A percentile compares a stretch with the other conserved stretches of the same genome.
These are phyloP conservation scores for Hetaerina titia DNA, from an alignment of 2,888 invertebrate genomes.

Conservation along the genomic window DNA sequence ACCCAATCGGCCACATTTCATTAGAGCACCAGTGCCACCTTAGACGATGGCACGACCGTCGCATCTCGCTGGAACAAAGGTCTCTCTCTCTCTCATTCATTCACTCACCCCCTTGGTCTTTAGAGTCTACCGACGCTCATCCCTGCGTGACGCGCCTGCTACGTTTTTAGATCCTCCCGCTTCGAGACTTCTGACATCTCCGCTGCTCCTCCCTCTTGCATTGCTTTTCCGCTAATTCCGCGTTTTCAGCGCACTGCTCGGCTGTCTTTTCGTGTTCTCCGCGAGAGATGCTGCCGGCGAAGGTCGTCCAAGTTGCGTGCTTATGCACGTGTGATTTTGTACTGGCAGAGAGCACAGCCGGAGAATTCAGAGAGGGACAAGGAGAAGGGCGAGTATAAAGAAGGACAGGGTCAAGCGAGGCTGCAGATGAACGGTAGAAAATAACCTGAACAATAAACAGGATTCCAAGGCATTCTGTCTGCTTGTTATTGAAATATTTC, in stretches of 20 bases:
- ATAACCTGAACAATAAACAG: too few species aligned
- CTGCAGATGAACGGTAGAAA: not conserved
- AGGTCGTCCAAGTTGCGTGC: slow-evolving; percentile 31
- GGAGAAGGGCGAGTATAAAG: not conserved
- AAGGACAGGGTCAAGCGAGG: not conserved
- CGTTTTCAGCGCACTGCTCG: slow-evolving; percentile 23
- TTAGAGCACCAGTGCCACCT: not conserved
- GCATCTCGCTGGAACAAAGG: not conserved
- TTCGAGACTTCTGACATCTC: not conserved
- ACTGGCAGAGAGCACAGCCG: not conserved
- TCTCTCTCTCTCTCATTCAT: not conserved
- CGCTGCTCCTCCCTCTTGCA: not conserved
- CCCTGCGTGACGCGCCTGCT: not conserved
- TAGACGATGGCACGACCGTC: not conserved
- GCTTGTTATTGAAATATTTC: too few species aligned
- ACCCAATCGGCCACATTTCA: slow-evolving; percentile 14
- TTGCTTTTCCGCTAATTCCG: not conserved
- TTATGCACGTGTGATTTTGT: not conserved
- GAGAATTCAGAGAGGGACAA: not conserved
- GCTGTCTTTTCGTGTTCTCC: not conserved
- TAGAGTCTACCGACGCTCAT: not conserved
- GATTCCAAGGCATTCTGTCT: too few species aligned
- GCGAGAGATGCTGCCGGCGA: not conserved
- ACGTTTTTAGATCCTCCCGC: not conserved
- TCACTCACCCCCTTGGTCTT: not conserved